Evolutionary conservation across 2,888 invertebrate genomes (phyloP).

Genomic region (Scaptomyza parva): DNA sequence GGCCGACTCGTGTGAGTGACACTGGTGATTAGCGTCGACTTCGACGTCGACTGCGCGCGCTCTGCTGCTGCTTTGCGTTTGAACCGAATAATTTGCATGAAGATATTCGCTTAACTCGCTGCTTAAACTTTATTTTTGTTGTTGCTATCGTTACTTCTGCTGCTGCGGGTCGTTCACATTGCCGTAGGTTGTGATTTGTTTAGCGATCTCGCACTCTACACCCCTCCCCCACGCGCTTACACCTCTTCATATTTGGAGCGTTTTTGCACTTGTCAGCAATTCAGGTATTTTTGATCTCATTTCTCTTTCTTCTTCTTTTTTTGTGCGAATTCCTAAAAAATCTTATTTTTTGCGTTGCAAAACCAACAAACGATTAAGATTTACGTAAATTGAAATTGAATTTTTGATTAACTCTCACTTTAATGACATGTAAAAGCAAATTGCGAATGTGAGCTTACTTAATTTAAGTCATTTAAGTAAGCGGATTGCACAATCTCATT

Average conservation of each 20-base stretch:
- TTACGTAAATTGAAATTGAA: slow-evolving; percentile 44
- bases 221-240: too few species aligned
- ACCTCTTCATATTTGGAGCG: neutral
- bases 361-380: slow-evolving; percentile 8
- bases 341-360: slow-evolving; percentile 34
- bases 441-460: slow-evolving; percentile 8
- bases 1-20: slow-evolving; percentile 71
- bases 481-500: slow-evolving; percentile 30
- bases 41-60: slow-evolving; percentile 8
- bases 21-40: slow-evolving; percentile 70
- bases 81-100: slow-evolving; percentile 75
- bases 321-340: slow-evolving; percentile 17
- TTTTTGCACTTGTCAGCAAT: slow-evolving; percentile 20
- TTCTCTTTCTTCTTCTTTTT: slow-evolving; percentile 19
- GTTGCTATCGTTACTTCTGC: slow-evolving; percentile 6
- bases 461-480: slow-evolving; percentile 23
- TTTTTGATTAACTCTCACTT: slow-evolving; percentile 20
- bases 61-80: slow-evolving; percentile 27
- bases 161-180: slow-evolving; percentile 68
- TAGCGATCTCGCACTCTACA: neutral
- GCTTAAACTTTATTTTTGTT: slow-evolving; percentile 18
- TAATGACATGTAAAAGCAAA: slow-evolving; percentile 7
- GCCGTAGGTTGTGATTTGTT: slow-evolving; percentile 62
- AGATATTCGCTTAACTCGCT: slow-evolving; percentile 33
- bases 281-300: neutral